Evolutionary conservation across 1,140 invertebrate species (phyloP), one percentile per base, ranked within the genome.

Genomic region (Ctenoplectra terminalis): DNA sequence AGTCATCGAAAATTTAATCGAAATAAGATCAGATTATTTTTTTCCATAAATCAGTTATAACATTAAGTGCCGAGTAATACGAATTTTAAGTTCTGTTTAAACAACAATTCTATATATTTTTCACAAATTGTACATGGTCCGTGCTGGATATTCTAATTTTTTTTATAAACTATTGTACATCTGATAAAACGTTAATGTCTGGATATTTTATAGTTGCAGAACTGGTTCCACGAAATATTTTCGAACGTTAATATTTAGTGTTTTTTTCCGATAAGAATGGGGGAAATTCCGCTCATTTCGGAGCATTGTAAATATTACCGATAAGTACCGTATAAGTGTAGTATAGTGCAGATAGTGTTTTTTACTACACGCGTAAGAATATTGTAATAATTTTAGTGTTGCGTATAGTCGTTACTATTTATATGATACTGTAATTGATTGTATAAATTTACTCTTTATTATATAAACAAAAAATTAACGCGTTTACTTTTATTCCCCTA

Each of bases 391-490:
- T 86, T 81, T 56, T 76, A 74, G 71, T 84, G n/a, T 82, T 63
- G 54, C 74, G 77, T 58, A 83, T 70, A 86, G 67, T 80, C 60
- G 69, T 84, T 90, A 80, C 84, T 85, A 87, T 87, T 78, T 86
- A 87, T 82, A 86, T 86, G 34, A 82, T 69, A 89, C 31, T 86
- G 83, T 88, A 83, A 90, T 86, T 84, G 81, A 89, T 89, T 91
- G 87, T 91, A 91, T 88, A 90, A 90, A 91, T 89, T 77, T 83
- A 86, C 46, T 81, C 83, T 90, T 90, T 91, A 90, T 83, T 88
- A 91, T 88, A 77, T 85, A 90, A 88, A 87, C 31, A 37, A 15
- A 69, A 66, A 71, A 80, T 31, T 6, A 46, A 48, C 2, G 23
- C 29, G 11, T 58, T n/a, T 48, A 0, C 1, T 26, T 75, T 81